Percentiles rank a stretch among this genome's conserved stretches.
Evolutionary conservation across 2,797 vertebrate genomes (phyloP).

Genomic region (Enteromius mattozi): DNA sequence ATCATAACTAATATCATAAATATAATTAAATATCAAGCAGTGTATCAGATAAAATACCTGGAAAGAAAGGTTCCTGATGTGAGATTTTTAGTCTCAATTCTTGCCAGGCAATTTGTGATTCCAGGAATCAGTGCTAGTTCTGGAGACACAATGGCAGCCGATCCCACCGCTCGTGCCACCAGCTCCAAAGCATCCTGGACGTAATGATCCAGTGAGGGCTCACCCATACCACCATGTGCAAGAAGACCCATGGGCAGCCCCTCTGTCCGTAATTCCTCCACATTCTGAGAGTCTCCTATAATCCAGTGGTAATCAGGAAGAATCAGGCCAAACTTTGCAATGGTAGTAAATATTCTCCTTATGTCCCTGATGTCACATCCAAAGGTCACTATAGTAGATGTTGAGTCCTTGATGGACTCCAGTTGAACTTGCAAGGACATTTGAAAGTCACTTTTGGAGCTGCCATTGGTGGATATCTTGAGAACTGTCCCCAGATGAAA

Average conservation of each 20-base stretch:
- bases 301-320: conserved; percentile 91
- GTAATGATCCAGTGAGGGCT: conserved; percentile 89
- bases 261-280: conserved; percentile 91
- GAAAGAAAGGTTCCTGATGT: conserved; percentile 93
- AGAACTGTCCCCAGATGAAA: conserved; percentile 89
- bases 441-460: conserved; percentile 77
- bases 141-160: conserved; percentile 86
- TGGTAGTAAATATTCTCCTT: conserved; percentile 82
- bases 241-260: conserved; percentile 91
- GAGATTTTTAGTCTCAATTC: conserved; percentile 78
- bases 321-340: conserved; percentile 79
- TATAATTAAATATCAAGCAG: neutral
- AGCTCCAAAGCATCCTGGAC: conserved; percentile 93
- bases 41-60: conserved; percentile 79
- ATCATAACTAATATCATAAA: no score
- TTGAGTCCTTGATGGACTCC: conserved; percentile 83
- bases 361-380: conserved; percentile 92
- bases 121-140: conserved; percentile 92
- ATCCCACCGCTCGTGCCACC: conserved; percentile 88
- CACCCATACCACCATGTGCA: conserved; percentile 90
- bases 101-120: conserved; percentile 93
- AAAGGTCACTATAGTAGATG: conserved; percentile 89
- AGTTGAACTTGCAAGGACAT: conserved; percentile 82
- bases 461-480: conserved; percentile 84
- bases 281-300: conserved; percentile 93